phyloP scores from a whole-genome alignment of 2,113 vertebrate genomes.

The Meleagris gallopavo region DNA sequence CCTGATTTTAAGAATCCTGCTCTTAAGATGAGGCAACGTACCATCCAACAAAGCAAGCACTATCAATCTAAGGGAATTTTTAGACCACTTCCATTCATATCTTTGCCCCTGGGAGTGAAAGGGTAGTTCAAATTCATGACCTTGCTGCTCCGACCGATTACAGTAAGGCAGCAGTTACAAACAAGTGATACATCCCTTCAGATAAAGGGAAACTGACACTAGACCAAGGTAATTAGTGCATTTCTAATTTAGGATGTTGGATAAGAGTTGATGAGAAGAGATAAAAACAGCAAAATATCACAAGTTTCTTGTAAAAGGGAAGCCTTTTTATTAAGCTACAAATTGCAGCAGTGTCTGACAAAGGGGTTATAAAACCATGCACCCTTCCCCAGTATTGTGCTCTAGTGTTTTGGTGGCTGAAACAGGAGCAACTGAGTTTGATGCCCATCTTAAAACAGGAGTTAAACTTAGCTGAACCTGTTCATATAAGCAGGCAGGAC shows the following conservation, averaged over 20 bases:
- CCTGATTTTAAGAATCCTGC: not conserved
- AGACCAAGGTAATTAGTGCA: not conserved
- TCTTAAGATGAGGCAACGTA: not conserved
- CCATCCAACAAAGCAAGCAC: not conserved
- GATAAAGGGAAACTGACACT: constrained; percentile 26
- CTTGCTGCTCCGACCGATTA: constrained; percentile 46
- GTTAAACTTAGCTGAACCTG: constrained; percentile 65
- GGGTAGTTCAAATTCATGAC: constrained; percentile 74
- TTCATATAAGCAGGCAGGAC: constrained; percentile 58
- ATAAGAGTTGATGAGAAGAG: not conserved
- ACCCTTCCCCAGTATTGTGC: constrained; percentile 57
- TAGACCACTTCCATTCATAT: not conserved
- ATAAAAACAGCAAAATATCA: not conserved
- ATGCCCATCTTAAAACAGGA: constrained; percentile 31
- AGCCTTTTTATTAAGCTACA: constrained; percentile 39
- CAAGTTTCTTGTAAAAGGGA: constrained; percentile 21
- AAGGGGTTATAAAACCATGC: constrained; percentile 73
- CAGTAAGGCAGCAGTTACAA: constrained; percentile 42
- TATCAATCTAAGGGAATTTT: not conserved
- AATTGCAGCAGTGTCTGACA: constrained; percentile 65
- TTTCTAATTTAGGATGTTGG: constrained; percentile 8
- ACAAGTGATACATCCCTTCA: constrained; percentile 25
- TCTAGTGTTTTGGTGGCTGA: constrained; percentile 1
- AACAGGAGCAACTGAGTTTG: constrained; percentile 27
- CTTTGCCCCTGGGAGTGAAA: constrained; percentile 65